Conservation (phyloP, 2,888 invertebrate genomes). For the Toxonevra muliebris region DNA sequence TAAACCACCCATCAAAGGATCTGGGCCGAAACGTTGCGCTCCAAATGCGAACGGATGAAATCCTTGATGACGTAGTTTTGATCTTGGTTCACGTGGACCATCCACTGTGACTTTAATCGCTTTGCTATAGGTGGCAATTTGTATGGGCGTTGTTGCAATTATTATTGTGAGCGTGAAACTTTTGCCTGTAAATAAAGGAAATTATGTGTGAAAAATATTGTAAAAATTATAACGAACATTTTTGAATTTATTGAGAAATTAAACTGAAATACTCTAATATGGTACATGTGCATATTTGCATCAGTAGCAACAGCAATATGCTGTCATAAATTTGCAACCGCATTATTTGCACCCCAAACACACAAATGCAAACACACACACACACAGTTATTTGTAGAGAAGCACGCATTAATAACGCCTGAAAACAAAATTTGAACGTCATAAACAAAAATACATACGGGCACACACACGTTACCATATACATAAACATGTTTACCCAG, state of each 20-base stretch:
- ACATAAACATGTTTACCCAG: not conserved
- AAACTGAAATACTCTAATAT: not conserved
- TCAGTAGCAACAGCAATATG: conserved; percentile 14
- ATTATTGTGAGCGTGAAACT: conserved; percentile 97
- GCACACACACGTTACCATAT: not conserved
- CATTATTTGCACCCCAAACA: conserved; percentile 22
- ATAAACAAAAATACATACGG: conserved; percentile 13
- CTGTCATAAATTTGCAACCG: conserved; percentile 33
- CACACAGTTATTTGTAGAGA: not conserved
- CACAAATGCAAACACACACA: conserved; percentile 1
- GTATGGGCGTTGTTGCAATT: conserved; percentile 91
- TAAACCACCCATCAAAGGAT: conserved; percentile 78
- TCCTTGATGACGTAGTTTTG: conserved; percentile 88
- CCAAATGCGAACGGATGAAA: conserved; percentile 92
- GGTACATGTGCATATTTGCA: conserved; percentile 1
- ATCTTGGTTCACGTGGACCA: conserved; percentile 96
- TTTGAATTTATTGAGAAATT: not conserved
- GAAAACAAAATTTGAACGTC: conserved; percentile 43
- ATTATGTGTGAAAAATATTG: not conserved
- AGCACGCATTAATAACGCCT: conserved; percentile 72
- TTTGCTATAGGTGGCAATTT: conserved; percentile 95
- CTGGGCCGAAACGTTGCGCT: conserved; percentile 82
- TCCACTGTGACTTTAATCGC: conserved; percentile 99
- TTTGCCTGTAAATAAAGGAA: conserved; percentile 79
- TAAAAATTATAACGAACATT: conserved; percentile 15